These are phyloP conservation scores for Premnoplex brunnescens DNA, from an alignment of 2,797 vertebrate species.

Conservation along the genomic window DNA sequence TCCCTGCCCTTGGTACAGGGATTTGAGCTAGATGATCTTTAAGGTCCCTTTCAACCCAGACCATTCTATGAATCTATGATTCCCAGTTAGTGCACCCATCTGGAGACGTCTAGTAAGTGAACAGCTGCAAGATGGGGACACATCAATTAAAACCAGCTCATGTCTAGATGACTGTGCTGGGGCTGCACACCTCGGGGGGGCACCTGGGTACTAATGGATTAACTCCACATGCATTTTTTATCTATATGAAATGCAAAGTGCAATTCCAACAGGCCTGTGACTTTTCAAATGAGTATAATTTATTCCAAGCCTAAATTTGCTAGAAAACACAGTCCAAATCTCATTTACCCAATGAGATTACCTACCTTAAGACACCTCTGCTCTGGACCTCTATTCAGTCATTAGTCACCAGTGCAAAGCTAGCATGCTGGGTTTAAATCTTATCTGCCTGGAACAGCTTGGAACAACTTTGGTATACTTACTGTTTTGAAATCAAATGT, in stretches of 20 bases:
- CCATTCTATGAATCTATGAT: background rate
- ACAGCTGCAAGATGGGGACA: background rate
- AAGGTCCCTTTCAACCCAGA: background rate
- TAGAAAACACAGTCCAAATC: background rate
- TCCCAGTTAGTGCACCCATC: background rate
- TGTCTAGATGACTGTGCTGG: background rate
- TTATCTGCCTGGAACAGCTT: conserved; percentile 33
- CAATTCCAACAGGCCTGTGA: background rate
- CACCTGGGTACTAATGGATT: background rate
- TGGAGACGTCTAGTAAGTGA: background rate
- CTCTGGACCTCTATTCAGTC: background rate
- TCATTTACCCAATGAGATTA: background rate
- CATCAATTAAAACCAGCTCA: background rate
- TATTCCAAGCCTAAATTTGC: background rate
- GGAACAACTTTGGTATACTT: background rate
- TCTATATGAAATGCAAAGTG: background rate
- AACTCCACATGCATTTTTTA: background rate
- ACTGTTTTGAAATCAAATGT: background rate
- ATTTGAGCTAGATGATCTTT: background rate
- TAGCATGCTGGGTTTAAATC: background rate
- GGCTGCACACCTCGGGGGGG: background rate
- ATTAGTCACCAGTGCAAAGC: background rate
- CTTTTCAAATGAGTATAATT: background rate
- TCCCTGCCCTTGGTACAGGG: no score
- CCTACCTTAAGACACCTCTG: background rate